These are phyloP conservation scores for Paedocypris micromegethes DNA, from an alignment of 2,797 vertebrate species.

Conservation along the genomic window DNA sequence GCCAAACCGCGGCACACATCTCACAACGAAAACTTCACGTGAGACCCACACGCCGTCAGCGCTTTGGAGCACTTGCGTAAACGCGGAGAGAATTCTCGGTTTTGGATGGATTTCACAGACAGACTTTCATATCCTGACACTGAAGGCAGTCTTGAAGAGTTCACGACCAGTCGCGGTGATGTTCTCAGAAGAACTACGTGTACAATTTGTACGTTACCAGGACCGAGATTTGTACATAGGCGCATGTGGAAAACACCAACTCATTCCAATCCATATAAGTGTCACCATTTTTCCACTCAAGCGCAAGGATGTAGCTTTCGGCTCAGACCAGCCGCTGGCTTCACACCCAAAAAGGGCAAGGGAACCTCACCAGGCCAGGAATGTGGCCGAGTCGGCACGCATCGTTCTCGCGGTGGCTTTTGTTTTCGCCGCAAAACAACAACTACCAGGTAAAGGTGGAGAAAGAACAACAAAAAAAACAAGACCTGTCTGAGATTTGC, in stretches of 20 bases:
- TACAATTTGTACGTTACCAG: conserved; percentile 1
- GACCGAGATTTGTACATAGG: conserved; percentile 20
- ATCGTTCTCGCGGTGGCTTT: conserved; percentile 35
- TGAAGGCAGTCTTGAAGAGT: conserved; percentile 60
- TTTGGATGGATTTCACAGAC: conserved; percentile 63
- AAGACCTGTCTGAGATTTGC: conserved; percentile 27
- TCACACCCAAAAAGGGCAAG: conserved; percentile 51
- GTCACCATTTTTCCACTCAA: neutral
- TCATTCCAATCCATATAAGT: neutral
- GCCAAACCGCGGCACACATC: neutral
- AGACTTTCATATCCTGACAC: conserved; percentile 67
- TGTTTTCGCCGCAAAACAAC: conserved; percentile 49
- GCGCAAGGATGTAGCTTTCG: conserved; percentile 20
- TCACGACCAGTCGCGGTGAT: conserved; percentile 45
- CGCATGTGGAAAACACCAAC: conserved; percentile 27
- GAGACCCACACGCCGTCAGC: neutral
- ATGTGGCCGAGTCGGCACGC: conserved; percentile 50
- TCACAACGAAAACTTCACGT: neutral
- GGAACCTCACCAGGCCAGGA: conserved; percentile 46
- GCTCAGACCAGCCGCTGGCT: conserved; percentile 7
- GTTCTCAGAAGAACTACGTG: conserved; percentile 2
- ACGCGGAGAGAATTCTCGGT: conserved; percentile 66
- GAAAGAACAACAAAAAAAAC: conserved; percentile 4
- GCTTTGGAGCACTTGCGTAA: conserved; percentile 41
- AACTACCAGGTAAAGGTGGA: conserved; percentile 33